Evolutionary conservation across 2,113 vertebrate species (phyloP), one percentile per base, ranked within the genome.

Genomic region (Neolamprologus caudopunctatus): DNA sequence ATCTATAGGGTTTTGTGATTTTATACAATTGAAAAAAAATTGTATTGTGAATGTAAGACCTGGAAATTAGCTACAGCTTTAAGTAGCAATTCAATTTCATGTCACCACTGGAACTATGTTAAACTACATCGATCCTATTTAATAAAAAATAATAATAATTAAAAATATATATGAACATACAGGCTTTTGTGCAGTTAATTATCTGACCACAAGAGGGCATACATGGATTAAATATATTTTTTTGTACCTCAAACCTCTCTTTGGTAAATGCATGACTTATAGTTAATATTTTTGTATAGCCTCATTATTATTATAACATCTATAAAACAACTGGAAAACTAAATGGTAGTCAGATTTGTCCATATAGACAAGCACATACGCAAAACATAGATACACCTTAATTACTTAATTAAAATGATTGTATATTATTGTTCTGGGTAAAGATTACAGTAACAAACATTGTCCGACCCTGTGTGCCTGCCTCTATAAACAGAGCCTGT

Each of bases 141-240:
- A 45, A 45, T 45, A 26, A 26, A 37, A 2, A 8, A 10, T 7
- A 57, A 28, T 21, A 71, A 45, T 16, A 26, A 73, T 45, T 10
- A 17, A 73, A 24, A 6, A 71, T 14, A 71, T 42, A 6, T 24
- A 16, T 24, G n/a, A 42, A 16, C 66, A 9, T 26, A 42, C n/a
- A 42, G 7, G 8, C 3, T 17, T 21, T n/a, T 16, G 4, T 61
- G 31, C 26, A 80, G 19, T 73, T 10, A 33, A 3, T 9, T 42
- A 10, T 71, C 86, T 7, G 14, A 83, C 93, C 94, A 94, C 91
- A 82, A 92, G 94, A 93, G 92, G 91, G 93, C 91, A 47, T 9
- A 61, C 58, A 17, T 31, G 75, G 8, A 83, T 80, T 14, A 91
- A 6, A 54, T 80, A 71, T 82, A 55, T 66, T 50, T 16, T 16